Base-by-base conservation (phyloP, 2,797 vertebrate genomes). In the Microctenopoma steveboyesi region DNA sequence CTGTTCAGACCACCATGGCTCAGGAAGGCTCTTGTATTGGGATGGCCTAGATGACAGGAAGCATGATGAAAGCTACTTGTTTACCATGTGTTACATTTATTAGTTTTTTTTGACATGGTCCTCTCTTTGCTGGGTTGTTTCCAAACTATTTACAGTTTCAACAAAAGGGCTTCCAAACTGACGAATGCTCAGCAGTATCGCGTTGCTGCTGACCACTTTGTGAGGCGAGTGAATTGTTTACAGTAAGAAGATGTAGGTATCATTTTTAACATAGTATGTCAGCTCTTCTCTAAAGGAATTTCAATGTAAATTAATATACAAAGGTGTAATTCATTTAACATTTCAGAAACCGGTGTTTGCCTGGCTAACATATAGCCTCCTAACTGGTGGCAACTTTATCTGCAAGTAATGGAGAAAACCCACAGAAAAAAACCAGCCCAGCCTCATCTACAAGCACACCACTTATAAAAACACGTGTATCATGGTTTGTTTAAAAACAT, bases 1-100 rank as follows among this genome's bases (percentile, higher is more conserved):
- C 98, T 97, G 91, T 99, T 99, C 73, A 99, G 90, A 42, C 98
- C 98, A 1, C 98, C 98, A 0, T 99, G 98, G 80, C 97, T 99
- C 78, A 99, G 93, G 85, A 99, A 99, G 50, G 96, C 97, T 81
- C 92, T 95, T 22, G 96, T 97, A 87, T 96, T 96, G 60, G 93
- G 68, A 37, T 99, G 96, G 74, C 98, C 98, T 99, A 79, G 59
- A 47, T 47, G 47, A 65, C 12, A 62, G 42, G 35, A 68, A 53
- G 33, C 14, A 64, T 15, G 27, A 56, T 25, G 14, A 43, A 18
- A 42, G 14, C 45, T 67, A 48, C 39, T 70, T 66, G 42, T 33
- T 47, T 22, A 46, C 54, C 28, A 1, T 33, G 12, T 43, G 16
- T 33, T 53, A 5, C 48, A 30, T 52, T 54, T 3, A 46, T 56